phyloP scores from a whole-genome alignment of 2,113 vertebrate genomes.

The Mormyrus iriodes region DNA sequence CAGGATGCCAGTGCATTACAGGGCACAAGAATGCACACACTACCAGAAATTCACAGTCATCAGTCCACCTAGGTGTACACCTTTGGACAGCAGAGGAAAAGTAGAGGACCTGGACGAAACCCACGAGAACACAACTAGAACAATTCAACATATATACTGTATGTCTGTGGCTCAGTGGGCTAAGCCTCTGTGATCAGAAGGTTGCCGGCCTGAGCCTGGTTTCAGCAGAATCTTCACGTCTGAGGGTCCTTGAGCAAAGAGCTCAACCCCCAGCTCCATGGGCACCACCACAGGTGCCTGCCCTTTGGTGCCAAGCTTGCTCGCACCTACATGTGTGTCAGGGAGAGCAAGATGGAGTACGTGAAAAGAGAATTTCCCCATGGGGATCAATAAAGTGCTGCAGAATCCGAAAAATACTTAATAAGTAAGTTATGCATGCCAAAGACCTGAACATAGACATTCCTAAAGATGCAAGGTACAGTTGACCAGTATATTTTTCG shows the following conservation, averaged over 20 bases:
- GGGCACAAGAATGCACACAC: neutral
- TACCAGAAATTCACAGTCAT: neutral
- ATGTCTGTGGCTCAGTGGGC: neutral
- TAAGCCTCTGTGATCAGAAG: neutral
- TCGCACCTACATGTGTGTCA: neutral
- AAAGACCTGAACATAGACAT: neutral
- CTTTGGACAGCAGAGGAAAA: neutral
- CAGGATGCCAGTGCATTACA: neutral
- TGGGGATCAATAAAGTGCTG: neutral
- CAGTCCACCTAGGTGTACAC: neutral
- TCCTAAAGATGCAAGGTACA: neutral
- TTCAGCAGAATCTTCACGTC: neutral
- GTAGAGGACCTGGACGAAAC: neutral
- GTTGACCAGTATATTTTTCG: neutral
- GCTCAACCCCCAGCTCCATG: neutral
- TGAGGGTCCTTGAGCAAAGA: neutral
- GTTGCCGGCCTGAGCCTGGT: neutral
- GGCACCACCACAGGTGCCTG: neutral
- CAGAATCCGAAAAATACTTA: neutral
- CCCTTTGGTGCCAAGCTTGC: fast-evolving
- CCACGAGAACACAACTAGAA: neutral
- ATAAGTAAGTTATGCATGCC: neutral
- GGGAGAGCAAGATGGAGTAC: neutral
- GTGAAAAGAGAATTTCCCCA: neutral
- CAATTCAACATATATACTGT: neutral